These are phyloP conservation scores for Myiopsitta monachus DNA, from an alignment of 2,113 vertebrate species.

Conservation along the genomic window DNA sequence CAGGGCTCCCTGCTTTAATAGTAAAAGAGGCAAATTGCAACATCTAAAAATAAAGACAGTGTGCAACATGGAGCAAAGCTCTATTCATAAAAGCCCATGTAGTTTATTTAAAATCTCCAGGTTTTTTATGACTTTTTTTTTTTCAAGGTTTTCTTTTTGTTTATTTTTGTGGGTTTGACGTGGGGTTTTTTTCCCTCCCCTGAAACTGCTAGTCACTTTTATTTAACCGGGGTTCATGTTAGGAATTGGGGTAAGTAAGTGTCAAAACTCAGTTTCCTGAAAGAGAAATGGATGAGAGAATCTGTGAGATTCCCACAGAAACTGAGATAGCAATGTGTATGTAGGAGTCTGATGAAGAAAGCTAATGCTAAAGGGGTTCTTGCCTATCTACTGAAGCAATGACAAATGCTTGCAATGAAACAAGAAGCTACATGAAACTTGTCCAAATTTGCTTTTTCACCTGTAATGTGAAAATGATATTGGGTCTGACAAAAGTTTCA, in stretches of 20 bases:
- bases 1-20: neutral
- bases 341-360: neutral
- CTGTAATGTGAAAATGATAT: neutral
- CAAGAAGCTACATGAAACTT: neutral
- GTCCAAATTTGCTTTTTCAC: neutral
- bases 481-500: neutral
- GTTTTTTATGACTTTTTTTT: neutral
- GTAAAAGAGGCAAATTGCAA: neutral
- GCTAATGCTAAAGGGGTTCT: neutral
- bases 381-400: neutral
- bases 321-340: neutral
- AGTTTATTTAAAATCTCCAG: neutral
- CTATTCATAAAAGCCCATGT: neutral
- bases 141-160: neutral
- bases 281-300: neutral
- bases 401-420: neutral
- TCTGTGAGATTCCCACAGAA: neutral
- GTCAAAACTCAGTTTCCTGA: slow-evolving; percentile 9
- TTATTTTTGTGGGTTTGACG: neutral
- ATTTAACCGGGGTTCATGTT: neutral
- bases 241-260: neutral
- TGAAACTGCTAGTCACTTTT: neutral
- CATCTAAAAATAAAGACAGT: neutral
- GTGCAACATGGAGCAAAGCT: neutral
- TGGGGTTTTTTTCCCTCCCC: neutral